Conservation (phyloP, 2,888 invertebrate species). For the Meiosimyza decipiens region DNA sequence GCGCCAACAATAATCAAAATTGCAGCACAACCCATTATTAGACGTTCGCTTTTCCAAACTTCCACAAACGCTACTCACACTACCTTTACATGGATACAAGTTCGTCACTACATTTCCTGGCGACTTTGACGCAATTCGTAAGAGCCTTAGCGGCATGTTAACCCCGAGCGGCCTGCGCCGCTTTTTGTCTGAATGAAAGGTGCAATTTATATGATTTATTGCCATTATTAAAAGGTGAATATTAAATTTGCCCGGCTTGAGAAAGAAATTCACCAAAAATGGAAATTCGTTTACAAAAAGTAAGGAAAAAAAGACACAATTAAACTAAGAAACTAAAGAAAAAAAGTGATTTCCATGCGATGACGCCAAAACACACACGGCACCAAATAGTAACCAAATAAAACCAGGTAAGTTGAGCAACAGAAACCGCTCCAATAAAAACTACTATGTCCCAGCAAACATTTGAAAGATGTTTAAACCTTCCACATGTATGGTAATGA, state of each 20-base stretch:
- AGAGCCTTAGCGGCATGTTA: not conserved
- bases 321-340: not conserved
- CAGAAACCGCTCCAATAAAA: not conserved
- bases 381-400: constrained; percentile 8
- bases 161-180: not conserved
- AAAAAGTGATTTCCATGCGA: not conserved
- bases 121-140: not conserved
- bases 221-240: constrained; percentile 56
- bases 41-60: too few relatives aligned
- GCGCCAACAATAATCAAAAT: constrained; percentile 5
- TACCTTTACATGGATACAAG: too few relatives aligned
- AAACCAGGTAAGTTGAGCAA: not conserved
- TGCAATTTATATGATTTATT: constrained; percentile 66
- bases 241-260: constrained; percentile 15
- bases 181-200: constrained; percentile 59
- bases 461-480: too few relatives aligned
- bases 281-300: not conserved
- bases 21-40: too few relatives aligned
- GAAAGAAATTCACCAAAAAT: constrained; percentile 23
- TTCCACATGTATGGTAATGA: too few relatives aligned
- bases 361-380: not conserved
- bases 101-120: too few relatives aligned
- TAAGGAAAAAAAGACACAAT: not conserved
- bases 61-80: too few relatives aligned
- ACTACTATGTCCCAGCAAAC: too few relatives aligned